Evolutionary conservation across 2,888 invertebrate genomes (phyloP).

Genomic region (Amorpha juglandis): DNA sequence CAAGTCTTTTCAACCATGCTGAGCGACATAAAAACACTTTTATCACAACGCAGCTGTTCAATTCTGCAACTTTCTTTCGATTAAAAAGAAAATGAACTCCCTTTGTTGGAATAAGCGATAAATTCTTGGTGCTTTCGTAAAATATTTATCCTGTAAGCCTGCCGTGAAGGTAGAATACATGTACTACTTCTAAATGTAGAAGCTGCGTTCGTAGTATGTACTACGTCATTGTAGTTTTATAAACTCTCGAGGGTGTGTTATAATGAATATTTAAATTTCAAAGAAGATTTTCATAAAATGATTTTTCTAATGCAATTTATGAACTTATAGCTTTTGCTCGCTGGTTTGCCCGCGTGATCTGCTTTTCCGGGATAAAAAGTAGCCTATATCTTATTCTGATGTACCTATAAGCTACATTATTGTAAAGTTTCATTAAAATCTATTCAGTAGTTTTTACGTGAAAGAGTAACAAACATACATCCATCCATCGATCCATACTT

Average conservation of each 20-base stretch:
- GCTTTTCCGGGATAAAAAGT: too few relatives aligned
- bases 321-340: too few relatives aligned
- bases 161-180: neutral
- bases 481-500: too few relatives aligned
- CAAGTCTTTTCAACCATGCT: neutral
- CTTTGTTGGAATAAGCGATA: neutral
- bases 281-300: too few relatives aligned
- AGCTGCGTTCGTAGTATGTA: neutral
- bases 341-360: too few relatives aligned
- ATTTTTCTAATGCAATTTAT: too few relatives aligned
- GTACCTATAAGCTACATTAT: too few relatives aligned
- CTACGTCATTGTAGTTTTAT: neutral
- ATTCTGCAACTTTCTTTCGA: neutral
- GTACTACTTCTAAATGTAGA: neutral
- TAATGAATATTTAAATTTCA: too few relatives aligned
- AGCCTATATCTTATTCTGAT: too few relatives aligned
- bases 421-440: too few relatives aligned
- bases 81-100: neutral
- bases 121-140: neutral
- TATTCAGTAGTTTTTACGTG: too few relatives aligned
- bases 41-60: neutral
- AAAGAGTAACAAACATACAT: too few relatives aligned
- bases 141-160: neutral
- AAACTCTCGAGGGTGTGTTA: neutral
- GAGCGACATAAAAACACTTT: conserved; percentile 14